A percentile compares a stretch with the other conserved stretches of the same genome.
phyloP scores from a whole-genome alignment of 2,888 invertebrate species.

The Phyllotreta striolata region DNA sequence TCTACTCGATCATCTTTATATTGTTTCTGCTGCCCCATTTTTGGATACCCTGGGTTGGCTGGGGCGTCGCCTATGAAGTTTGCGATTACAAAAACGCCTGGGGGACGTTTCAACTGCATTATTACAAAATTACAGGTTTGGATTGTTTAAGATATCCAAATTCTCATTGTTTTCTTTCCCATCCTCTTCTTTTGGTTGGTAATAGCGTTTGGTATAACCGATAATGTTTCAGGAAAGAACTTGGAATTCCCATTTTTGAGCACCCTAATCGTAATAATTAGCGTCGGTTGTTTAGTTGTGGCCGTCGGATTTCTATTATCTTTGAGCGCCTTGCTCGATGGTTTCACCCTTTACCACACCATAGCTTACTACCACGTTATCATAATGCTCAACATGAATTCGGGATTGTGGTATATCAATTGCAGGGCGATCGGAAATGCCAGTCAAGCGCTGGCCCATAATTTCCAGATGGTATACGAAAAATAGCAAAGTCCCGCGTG shows the following conservation, averaged over 20 bases:
- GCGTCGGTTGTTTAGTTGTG: slow-evolving; percentile 68
- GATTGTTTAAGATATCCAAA: no score
- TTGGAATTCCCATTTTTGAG: slow-evolving; percentile 70
- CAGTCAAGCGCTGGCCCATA: slow-evolving; percentile 57
- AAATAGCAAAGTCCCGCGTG: no score
- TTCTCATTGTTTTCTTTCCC: no score
- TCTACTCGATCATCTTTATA: slow-evolving; percentile 73
- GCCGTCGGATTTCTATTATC: slow-evolving; percentile 69
- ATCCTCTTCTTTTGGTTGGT: slow-evolving; percentile 1
- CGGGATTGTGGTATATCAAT: slow-evolving; percentile 75
- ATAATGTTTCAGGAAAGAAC: slow-evolving; percentile 64
- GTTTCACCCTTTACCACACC: slow-evolving; percentile 71
- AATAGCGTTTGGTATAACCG: no score
- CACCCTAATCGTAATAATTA: slow-evolving; percentile 68
- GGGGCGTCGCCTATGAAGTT: slow-evolving; percentile 74
- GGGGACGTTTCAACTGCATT: slow-evolving; percentile 70
- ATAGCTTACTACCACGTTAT: slow-evolving; percentile 72
- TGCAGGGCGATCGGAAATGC: slow-evolving; percentile 73
- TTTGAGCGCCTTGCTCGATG: slow-evolving; percentile 69
- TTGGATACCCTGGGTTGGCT: slow-evolving; percentile 75
- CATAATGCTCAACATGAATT: slow-evolving; percentile 77
- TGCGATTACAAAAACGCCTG: slow-evolving; percentile 75
- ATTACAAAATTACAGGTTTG: slow-evolving; percentile 58
- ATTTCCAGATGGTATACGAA: slow-evolving; percentile 58
- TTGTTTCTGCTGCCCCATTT: slow-evolving; percentile 74